Evolutionary conservation across 2,797 vertebrate genomes (phyloP), one percentile per base, ranked within the genome.

Genomic region (Diplodus puntazzo): DNA sequence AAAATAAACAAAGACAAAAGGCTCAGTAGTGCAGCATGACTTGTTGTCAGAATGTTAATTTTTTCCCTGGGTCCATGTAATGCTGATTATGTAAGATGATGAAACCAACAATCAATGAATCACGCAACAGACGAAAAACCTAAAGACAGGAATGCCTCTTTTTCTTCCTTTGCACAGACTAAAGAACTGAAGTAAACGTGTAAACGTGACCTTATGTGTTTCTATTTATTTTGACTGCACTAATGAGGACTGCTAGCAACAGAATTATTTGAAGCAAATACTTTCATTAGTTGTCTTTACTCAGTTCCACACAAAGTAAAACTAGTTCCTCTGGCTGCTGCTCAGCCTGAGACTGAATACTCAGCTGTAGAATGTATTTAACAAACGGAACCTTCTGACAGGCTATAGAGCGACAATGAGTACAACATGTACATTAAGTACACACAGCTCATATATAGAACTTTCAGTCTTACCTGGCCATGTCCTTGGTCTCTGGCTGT

Each of bases 401-500:
- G 52, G 53, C 30, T 30, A 13, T 20, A 16, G 34, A 54, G 11
- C 2, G 13, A 39, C 13, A 5, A 59, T 1, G 0, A 30, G 13
- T n/a, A 18, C 1, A 11, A 42, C n/a, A 55, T 30, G 11, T 12
- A 57, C 4, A 49, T 18, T 11, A 42, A 20, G 14, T 5, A 18
- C 10, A 48, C 27, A 2, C 17, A 18, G 9, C 39, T 39, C 39
- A 39, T 39, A 39, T 20, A 72, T 0, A 55, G 39, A 55, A 27
- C 10, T 16, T 17, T 14, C 25, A 16, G 27, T 64, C 68, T 62
- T 95, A 99, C 98, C 97, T 94, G 79, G 98, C 98, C 98, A 99
- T 99, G 57, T 97, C 96, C 96, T 98, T 98, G 77, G 98, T 99
- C 86, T 98, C 97, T 25, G 95, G 95, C 21, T 97, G 92, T 18